Conservation (phyloP, 2,888 invertebrate species). For the Euclidia mi region DNA sequence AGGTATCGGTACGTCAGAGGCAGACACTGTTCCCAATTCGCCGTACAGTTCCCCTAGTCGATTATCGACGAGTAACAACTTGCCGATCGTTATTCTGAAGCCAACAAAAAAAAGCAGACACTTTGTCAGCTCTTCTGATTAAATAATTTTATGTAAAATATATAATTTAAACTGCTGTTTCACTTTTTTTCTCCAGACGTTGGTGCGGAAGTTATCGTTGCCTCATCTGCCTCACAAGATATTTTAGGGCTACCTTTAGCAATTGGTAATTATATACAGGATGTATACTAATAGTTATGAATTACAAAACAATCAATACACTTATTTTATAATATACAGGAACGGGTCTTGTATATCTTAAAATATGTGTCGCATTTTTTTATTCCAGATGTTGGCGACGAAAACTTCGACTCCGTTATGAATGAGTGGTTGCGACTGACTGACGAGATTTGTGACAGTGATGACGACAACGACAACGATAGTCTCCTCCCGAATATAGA, state of each 20-base stretch:
- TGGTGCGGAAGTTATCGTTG: slow-evolving; percentile 8
- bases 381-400: slow-evolving; percentile 6
- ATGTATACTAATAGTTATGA: background rate
- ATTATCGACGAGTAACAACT: no score
- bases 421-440: slow-evolving; percentile 15
- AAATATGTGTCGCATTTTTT: slow-evolving; percentile 5
- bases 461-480: no score
- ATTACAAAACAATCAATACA: background rate
- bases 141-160: background rate
- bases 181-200: slow-evolving; percentile 12
- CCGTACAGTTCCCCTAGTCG: no score
- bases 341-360: background rate
- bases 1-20: no score
- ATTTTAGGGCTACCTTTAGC: background rate
- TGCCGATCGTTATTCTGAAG: no score
- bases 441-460: slow-evolving; percentile 12
- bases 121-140: no score
- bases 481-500: no score
- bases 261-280: slow-evolving; percentile 13
- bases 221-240: background rate
- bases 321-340: no score
- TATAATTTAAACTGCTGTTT: background rate
- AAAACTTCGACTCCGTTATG: slow-evolving; percentile 5
- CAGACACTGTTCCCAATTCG: no score
- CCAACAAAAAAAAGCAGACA: no score